Evolutionary conservation across 2,113 vertebrate species (phyloP), one percentile per base, ranked within the genome.

Genomic region (Chrysemys picta): DNA sequence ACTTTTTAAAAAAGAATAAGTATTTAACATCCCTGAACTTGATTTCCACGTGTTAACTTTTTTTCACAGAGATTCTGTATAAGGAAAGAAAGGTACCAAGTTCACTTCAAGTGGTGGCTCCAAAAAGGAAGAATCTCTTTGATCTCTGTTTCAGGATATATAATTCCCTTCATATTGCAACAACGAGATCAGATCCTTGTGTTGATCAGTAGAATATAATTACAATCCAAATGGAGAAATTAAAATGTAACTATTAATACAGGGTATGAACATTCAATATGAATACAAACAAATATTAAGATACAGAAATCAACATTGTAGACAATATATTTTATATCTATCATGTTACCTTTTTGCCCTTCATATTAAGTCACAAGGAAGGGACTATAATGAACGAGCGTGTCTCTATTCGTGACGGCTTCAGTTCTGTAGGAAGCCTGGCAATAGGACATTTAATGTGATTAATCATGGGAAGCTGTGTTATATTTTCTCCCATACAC

Each of bases 261-360:
- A 93, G 95, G 54, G 94, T 81, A 85, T 45, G 52, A 80, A 17
- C 0, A 7, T 38, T 38, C 6, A 84, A 2, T 27, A 80, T 53
- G 25, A 65, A 82, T 50, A 76, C 3, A 95, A 94, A 94, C 93
- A 96, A 90, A 82, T 97, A 94, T 96, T 8, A n/a, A 91, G 93
- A 95, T 87, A 80, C 85, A 91, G 22, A 91, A 97, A 98, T 98
- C 97, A 97, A 96, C 98, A 96, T 87, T 95, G 87, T 57, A 94
- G 89, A 95, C 92, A 96, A 96, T 98, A 97, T 97, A 85, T 97
- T 98, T 98, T 97, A 97, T 97, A 98, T 97, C 97, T 97, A 95
- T 98, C 97, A 97, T 95, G 69, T 80, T 97, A 94, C 94, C 96
- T 98, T 98, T 97, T 97, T 98, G 97, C 97, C 97, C 97, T 98